Base-by-base conservation (phyloP, 2,888 invertebrate species). In the Trissolcus japonicus region DNA sequence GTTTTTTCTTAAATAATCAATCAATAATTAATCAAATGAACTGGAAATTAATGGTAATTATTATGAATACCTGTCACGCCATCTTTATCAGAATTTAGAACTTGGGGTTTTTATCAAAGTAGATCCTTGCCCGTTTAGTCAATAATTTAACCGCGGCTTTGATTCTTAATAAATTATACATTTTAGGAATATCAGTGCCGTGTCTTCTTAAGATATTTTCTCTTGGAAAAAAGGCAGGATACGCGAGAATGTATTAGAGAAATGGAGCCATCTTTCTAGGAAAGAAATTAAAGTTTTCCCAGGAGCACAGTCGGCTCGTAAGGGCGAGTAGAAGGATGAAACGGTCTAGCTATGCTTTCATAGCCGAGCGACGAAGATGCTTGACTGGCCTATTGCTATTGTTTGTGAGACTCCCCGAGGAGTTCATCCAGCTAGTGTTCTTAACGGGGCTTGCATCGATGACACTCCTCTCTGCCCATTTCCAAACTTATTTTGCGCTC, bases 211-310 rank as follows among this genome's bases (percentile, higher is more conserved):
- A 66, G 65, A 56, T 57, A 59, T 73, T 73, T 73, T 55, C 55
- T 46, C 29, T 13, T 19, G 41, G 48, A 51, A 65, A 65, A 63
- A 63, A 68, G 35, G 40, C 17, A 67, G 55, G 54, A 46, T 72
- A 35, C 54, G 65, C 81, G 78, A 79, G 80, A 61, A 59, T 62
- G 66, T 60, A 66, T 67, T 63, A 63, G 62, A 72, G 76, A 76
- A 78, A 77, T 67, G 83, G 81, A 82, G 83, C 84, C 83, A 86
- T 85, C 84, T 82, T 85, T 85, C 83, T 81, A 80, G 76, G 85
- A 85, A 86, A 85, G 85, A 85, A 86, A 86, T 86, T 86, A 86
- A 86, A 85, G 82, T 86, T 86, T 84, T 85, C 86, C 86, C 86
- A 59, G 60, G 78, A 82, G 86, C 78, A 83, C 83, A 81, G 82